phyloP scores from a whole-genome alignment of 2,888 invertebrate genomes.

The Drosophila tanythrix region DNA sequence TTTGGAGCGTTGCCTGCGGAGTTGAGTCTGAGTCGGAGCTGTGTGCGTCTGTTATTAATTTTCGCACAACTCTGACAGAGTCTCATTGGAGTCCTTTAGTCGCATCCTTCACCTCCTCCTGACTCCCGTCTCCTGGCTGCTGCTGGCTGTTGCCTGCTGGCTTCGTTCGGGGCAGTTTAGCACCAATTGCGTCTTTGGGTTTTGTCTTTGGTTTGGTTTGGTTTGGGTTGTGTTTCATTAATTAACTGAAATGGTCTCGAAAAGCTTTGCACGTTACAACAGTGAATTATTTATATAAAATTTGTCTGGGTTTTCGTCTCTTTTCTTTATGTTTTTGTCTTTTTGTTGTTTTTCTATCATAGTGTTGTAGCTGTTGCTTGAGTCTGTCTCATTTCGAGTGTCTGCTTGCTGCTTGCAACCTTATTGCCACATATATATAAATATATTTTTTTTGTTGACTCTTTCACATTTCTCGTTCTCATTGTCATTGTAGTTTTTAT shows the following conservation, averaged over 20 bases:
- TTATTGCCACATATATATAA: constrained; percentile 31
- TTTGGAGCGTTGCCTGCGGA: constrained; percentile 52
- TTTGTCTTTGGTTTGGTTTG: constrained; percentile 43
- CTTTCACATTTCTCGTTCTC: constrained; percentile 28
- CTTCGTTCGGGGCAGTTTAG: constrained; percentile 54
- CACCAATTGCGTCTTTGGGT: constrained; percentile 72
- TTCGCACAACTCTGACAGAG: constrained; percentile 53
- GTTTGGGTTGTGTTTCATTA: constrained; percentile 77
- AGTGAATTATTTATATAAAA: constrained; percentile 83
- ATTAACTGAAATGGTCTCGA: constrained; percentile 81
- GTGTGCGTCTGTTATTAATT: constrained; percentile 76
- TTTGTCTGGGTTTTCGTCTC: constrained; percentile 72
- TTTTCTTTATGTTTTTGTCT: not conserved
- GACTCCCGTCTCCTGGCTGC: constrained; percentile 6
- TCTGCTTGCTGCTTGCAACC: constrained; percentile 41
- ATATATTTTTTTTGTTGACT: constrained; percentile 7
- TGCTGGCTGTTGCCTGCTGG: not conserved
- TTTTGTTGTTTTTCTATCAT: constrained; percentile 21
- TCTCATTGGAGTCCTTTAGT: not conserved
- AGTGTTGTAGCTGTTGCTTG: constrained; percentile 26
- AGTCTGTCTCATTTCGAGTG: constrained; percentile 21
- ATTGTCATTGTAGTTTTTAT: constrained; percentile 24
- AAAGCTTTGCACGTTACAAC: constrained; percentile 83
- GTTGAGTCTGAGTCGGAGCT: constrained; percentile 40
- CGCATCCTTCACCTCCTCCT: constrained; percentile 2